Conservation (phyloP, 2,888 invertebrate genomes). For the Tachina fera region DNA sequence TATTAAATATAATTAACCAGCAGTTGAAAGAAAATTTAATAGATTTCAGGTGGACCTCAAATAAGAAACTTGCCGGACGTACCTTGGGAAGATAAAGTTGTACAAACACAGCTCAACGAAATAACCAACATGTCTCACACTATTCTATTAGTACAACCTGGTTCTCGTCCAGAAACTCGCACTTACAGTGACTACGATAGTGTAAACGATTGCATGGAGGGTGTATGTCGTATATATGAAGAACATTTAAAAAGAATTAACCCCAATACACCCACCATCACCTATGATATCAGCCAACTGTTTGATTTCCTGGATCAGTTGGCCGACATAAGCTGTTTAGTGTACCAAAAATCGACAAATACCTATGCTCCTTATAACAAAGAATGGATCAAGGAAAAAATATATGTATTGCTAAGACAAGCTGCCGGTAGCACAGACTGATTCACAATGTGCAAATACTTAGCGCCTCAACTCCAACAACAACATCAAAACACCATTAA, state of each 20-base stretch:
- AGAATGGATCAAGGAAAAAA: constrained; percentile 99
- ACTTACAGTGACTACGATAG: constrained; percentile 99
- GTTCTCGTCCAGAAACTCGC: constrained; percentile 95
- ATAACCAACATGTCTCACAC: constrained; percentile 91
- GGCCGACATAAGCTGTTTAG: constrained; percentile 96
- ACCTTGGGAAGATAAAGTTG: neutral
- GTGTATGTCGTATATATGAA: constrained; percentile 99
- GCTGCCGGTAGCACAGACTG: constrained; percentile 87
- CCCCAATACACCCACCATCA: constrained; percentile 97
- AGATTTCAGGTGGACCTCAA: neutral
- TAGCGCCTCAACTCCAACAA: constrained; percentile 5
- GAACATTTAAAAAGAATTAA: constrained; percentile 98
- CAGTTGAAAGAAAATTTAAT: neutral
- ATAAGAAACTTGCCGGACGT: neutral
- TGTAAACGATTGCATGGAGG: constrained; percentile 99
- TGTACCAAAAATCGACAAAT: constrained; percentile 97
- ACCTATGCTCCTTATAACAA: constrained; percentile 99
- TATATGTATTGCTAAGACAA: constrained; percentile 96
- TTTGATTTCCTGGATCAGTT: constrained; percentile 99
- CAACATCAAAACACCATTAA: constrained; percentile 33
- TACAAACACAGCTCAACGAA: neutral
- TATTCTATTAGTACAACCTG: constrained; percentile 97
- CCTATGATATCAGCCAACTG: constrained; percentile 98
- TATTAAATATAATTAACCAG: neutral
- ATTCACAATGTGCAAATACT: constrained; percentile 34